Conservation (phyloP, 2,888 invertebrate species). For the Nycteola revayana region DNA sequence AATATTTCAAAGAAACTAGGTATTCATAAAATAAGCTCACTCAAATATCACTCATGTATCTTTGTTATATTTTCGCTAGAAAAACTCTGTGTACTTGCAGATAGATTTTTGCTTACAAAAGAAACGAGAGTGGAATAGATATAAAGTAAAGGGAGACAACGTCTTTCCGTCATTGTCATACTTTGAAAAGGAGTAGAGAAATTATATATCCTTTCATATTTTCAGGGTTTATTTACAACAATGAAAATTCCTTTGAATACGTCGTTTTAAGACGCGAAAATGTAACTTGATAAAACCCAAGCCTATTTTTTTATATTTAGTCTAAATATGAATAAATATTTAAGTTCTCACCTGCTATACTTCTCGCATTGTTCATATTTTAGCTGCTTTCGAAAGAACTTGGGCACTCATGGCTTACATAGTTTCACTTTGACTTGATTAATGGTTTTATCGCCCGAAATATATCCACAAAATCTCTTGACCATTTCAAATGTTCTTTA, state of each 20-base stretch:
- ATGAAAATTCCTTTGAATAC: constrained; percentile 15
- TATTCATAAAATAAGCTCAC: not conserved
- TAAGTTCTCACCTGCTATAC: too few species aligned
- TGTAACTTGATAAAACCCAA: too few species aligned
- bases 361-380: too few species aligned
- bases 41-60: not conserved
- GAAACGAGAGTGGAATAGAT: constrained; percentile 20
- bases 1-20: not conserved
- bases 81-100: constrained; percentile 7
- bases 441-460: too few species aligned
- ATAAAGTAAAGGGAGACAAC: constrained; percentile 19
- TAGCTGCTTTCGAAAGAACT: too few species aligned
- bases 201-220: constrained; percentile 28
- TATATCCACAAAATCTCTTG: too few species aligned
- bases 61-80: not conserved
- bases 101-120: constrained; percentile 24
- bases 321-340: too few species aligned
- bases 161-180: constrained; percentile 21
- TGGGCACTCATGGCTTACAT: too few species aligned
- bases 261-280: too few species aligned
- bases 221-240: constrained; percentile 20
- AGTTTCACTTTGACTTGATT: too few species aligned
- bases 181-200: constrained; percentile 27
- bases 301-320: too few species aligned
- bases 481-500: too few species aligned